Conservation (phyloP, 2,797 vertebrate genomes). For the Cryptoblepharus egeriae region DNA sequence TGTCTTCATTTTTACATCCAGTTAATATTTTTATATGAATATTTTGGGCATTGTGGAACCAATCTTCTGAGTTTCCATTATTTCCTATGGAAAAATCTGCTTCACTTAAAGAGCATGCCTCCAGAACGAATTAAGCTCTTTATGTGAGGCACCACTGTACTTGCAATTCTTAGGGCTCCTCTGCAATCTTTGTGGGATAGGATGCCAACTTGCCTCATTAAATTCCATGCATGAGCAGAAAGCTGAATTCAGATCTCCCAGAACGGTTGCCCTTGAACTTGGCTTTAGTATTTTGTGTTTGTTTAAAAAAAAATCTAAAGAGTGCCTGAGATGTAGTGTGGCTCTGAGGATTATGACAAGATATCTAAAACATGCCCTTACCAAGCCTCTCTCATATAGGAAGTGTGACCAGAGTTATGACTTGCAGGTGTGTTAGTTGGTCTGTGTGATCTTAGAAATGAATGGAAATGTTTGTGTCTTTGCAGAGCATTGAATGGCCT, state of each 20-base stretch:
- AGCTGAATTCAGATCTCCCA: not conserved
- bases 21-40: no score
- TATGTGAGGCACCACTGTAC: no score
- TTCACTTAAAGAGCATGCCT: no score
- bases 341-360: not conserved
- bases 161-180: not conserved
- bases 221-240: not conserved
- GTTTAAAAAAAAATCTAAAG: not conserved
- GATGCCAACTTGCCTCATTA: not conserved
- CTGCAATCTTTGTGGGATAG: not conserved
- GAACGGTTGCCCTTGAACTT: not conserved
- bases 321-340: no score
- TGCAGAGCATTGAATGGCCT: slow-evolving; percentile 93
- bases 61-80: no score
- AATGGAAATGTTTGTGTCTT: slow-evolving; percentile 39
- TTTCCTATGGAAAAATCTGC: no score
- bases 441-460: not conserved
- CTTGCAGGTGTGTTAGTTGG: no score
- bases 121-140: no score
- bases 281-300: not conserved
- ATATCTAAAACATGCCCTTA: not conserved
- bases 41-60: no score
- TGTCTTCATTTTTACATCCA: no score
- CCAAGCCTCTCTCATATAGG: no score
- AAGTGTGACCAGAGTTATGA: no score